Base-by-base conservation (phyloP, 1,140 invertebrate species). In the Hyposmocoma kahamanoa region DNA sequence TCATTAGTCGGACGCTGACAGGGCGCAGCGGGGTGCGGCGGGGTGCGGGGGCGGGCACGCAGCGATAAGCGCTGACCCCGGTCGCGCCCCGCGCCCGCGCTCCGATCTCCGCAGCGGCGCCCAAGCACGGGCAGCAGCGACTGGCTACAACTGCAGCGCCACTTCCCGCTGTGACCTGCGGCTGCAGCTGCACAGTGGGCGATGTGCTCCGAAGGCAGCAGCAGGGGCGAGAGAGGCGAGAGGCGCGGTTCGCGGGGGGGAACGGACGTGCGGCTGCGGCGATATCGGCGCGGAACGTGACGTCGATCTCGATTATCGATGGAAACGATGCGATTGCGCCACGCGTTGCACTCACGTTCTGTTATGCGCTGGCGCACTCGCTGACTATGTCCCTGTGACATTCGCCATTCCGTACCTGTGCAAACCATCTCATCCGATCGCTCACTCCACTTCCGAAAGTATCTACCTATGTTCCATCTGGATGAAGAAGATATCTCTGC, bases 31-130 rank as follows among this genome's bases (percentile, higher is more conserved):
- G 45, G 36, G 45, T 36, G 32, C 18, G 10, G 11, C 11, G 32
- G 22, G 54, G 17, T 47, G 54, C 43, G 55, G 54, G 15, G 53
- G 36, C 28, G 28, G 44, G 59, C 2, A 47, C 15, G 48, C 18
- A 34, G 62, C 59, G 62, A 67, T 61, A 66, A 62, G 56, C 54
- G 49, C 24, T 54, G 56, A 62, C 56, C 63, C 53, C 56, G 45
- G 58, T 50, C 60, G 41, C 10, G 28, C 28, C 28, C n/a, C n/a
- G n/a, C 13, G 28, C 46, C 18, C 24, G 21, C 38, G 46, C 22
- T 34, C 22, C 52, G 22, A 26, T 11, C 22, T 19, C 34, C 36
- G 52, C 49, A 39, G 36, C 47, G 47, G 50, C 41, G 42, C 24
- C 44, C 11, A 19, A 47, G 47, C 56, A 50, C 43, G 32, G 17